Evolutionary conservation across 2,113 vertebrate species (phyloP).

Genomic region (cattle (Bos taurus)): ARS-UCD2.0 NC_037339.1:21078501-21079000

Average conservation of each 20-base stretch:
- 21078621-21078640: not conserved
- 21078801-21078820: too few relatives aligned
- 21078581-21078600: not conserved
- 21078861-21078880: too few relatives aligned
- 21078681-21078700: not conserved
- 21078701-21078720: not conserved
- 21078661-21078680: not conserved
- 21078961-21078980: not conserved
- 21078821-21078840: too few relatives aligned
- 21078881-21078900: not conserved
- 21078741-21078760: not conserved
- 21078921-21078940: not conserved
- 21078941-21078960: not conserved
- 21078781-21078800: not conserved
- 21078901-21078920: not conserved
- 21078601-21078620: not conserved
- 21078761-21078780: not conserved
- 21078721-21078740: not conserved
- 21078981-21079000: not conserved
- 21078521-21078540: accelerated
- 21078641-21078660: not conserved
- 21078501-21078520: not conserved
- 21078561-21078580: not conserved
- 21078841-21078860: too few relatives aligned
- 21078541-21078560: not conserved